Evolutionary conservation across 2,113 vertebrate genomes (phyloP), one percentile per base, ranked within the genome.

Genomic region (Cacatua alba): DNA sequence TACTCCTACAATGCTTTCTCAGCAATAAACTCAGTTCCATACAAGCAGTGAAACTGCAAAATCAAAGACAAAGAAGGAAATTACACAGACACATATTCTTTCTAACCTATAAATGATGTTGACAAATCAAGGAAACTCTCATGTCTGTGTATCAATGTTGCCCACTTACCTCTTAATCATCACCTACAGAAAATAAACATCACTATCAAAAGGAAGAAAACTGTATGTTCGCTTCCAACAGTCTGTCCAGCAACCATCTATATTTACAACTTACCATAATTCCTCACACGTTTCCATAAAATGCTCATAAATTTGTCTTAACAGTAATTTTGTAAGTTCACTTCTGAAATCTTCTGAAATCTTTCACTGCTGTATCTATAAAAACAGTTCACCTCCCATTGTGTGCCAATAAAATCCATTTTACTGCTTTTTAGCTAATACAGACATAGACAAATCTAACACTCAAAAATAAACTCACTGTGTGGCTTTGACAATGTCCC

Each of bases 401-500:
- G 60, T 1, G 75, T 17, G 31, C 8, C 76, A 76, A 37, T 25
- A 29, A 69, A 68, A 68, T 23, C 20, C 3, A 39, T 39, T 75
- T 84, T 28, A 35, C 12, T 60, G 6, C 4, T 78, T 90, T 82
- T 55, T 53, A 80, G 51, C 16, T 81, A 67, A 53, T 35, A 51
- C 8, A 44, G 37, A 75, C 28, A 80, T 7, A 35, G 7, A 64
- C 12, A 92, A 96, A 78, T 29, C 8, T 82, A 82, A 71, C 17
- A 55, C 19, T 53, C 52, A n/a, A 88, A 88, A 93, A 90, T 3
- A 48, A 81, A 98, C 99, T 99, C 98, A 99, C 99, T 99, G 99
- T 86, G 99, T 99, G 88, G 99, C 99, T 98, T 99, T 99, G 97
- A 99, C 99, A 44, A 99, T 99, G 97, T 99, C 99, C 99, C 99